Evolutionary conservation across 2,888 invertebrate species (phyloP).

Genomic region (Macropis europaea): DNA sequence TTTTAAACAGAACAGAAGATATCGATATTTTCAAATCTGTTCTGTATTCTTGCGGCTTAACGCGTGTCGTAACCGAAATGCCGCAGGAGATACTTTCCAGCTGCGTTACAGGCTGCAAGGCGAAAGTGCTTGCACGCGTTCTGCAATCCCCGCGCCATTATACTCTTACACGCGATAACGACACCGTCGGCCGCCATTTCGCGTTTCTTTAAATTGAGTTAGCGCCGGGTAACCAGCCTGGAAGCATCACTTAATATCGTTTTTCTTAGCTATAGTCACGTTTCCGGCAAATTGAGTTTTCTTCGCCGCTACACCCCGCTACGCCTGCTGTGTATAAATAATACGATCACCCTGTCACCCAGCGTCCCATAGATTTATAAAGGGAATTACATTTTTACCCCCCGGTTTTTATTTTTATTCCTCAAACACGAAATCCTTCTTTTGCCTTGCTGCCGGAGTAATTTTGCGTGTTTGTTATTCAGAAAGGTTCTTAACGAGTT

Average conservation of each 20-base stretch:
- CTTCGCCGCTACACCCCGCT: not conserved
- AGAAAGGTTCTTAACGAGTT: too few relatives aligned
- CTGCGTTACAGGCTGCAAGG: slow-evolving; percentile 28
- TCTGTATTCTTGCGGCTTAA: not conserved
- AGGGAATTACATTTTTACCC: not conserved
- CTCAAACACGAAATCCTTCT: too few relatives aligned
- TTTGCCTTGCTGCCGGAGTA: too few relatives aligned
- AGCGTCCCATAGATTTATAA: not conserved
- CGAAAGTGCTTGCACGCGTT: not conserved
- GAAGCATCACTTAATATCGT: slow-evolving; percentile 51
- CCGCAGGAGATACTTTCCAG: slow-evolving; percentile 21
- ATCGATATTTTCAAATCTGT: too few relatives aligned
- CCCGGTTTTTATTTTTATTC: too few relatives aligned
- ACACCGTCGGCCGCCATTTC: slow-evolving; percentile 12
- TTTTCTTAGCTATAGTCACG: slow-evolving; percentile 50
- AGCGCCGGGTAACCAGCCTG: slow-evolving; percentile 10
- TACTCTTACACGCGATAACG: slow-evolving; percentile 20
- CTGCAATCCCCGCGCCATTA: slow-evolving; percentile 37
- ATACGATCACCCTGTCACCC: slow-evolving; percentile 3
- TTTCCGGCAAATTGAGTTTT: slow-evolving; percentile 44
- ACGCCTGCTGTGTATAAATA: slow-evolving; percentile 36
- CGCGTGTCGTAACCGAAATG: not conserved
- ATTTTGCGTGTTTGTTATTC: too few relatives aligned
- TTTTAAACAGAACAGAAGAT: too few relatives aligned
- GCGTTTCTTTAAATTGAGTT: slow-evolving; percentile 49